phyloP scores from a whole-genome alignment of 2,113 vertebrate species.

The Pseudorasbora parva region DNA sequence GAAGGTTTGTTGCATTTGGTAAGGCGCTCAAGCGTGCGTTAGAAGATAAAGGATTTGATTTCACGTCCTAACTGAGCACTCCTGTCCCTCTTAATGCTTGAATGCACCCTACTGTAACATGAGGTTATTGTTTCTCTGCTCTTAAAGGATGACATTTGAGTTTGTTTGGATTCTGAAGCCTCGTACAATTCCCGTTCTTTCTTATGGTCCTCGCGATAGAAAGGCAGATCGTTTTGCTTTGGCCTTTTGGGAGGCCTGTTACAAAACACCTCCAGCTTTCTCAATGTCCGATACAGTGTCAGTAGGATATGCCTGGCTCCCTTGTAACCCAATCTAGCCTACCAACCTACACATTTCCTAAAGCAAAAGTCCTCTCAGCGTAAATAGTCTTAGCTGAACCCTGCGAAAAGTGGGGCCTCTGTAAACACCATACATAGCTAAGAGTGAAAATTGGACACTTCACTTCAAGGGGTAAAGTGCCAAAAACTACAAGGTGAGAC shows the following conservation, averaged over 20 bases:
- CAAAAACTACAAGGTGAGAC: constrained; percentile 36
- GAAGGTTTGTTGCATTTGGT: neutral
- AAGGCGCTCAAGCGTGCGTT: neutral
- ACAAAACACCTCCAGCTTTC: constrained; percentile 35
- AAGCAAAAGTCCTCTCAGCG: constrained; percentile 7
- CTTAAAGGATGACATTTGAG: constrained; percentile 24
- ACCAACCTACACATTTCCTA: constrained; percentile 36
- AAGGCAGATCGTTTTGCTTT: constrained; percentile 14
- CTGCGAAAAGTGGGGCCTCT: constrained; percentile 14
- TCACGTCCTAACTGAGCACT: constrained; percentile 5
- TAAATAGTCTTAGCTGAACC: constrained; percentile 20
- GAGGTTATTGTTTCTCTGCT: constrained; percentile 26
- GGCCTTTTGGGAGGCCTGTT: constrained; percentile 24
- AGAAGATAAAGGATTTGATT: constrained; percentile 14
- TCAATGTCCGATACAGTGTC: constrained; percentile 31
- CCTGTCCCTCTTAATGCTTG: constrained; percentile 16
- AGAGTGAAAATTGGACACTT: constrained; percentile 16
- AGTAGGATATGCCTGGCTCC: constrained; percentile 10
- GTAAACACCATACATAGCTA: constrained; percentile 22
- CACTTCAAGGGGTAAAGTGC: constrained; percentile 5
- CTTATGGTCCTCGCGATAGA: neutral
- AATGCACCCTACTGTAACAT: constrained; percentile 20
- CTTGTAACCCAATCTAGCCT: constrained; percentile 23
- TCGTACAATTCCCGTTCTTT: neutral
- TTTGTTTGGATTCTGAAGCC: constrained; percentile 13